Conservation (phyloP, 2,888 invertebrate species). For the Agriopis leucophaearia region DNA sequence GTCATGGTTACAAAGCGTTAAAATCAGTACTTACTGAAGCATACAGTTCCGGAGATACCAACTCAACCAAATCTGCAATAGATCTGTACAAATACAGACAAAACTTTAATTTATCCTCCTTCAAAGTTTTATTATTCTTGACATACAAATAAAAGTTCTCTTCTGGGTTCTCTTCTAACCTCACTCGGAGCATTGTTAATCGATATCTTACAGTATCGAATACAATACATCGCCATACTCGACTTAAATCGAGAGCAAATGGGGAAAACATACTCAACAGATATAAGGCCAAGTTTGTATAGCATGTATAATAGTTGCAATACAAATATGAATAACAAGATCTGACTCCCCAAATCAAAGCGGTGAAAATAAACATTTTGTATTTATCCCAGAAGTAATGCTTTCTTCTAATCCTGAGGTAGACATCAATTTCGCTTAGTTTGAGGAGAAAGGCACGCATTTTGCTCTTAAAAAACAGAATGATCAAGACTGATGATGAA, state of each 20-base stretch:
- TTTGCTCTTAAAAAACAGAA: conserved; percentile 61
- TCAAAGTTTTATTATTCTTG: conserved; percentile 64
- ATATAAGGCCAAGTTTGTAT: conserved; percentile 52
- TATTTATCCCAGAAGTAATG: conserved; percentile 54
- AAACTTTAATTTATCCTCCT: conserved; percentile 67
- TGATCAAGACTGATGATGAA: conserved; percentile 54
- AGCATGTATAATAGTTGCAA: conserved; percentile 60
- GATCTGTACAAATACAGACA: conserved; percentile 65
- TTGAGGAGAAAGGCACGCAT: conserved; percentile 57
- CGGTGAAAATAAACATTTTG: conserved; percentile 53
- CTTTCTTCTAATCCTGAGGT: conserved; percentile 61
- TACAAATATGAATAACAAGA: conserved; percentile 59
- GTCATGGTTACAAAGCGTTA: no score
- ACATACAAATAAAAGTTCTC: conserved; percentile 68
- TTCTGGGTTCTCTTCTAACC: conserved; percentile 66
- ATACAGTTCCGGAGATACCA: conserved; percentile 69
- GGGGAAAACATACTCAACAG: conserved; percentile 63
- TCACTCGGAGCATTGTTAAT: conserved; percentile 62
- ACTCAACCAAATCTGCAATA: conserved; percentile 69
- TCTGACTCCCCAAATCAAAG: conserved; percentile 62
- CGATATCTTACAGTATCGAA: conserved; percentile 70
- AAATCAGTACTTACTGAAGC: conserved; percentile 64
- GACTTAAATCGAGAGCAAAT: conserved; percentile 69
- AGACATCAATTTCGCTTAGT: conserved; percentile 61
- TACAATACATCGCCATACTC: conserved; percentile 73